Conservation (phyloP, 2,113 vertebrate species). For the Mellivora capensis region DNA sequence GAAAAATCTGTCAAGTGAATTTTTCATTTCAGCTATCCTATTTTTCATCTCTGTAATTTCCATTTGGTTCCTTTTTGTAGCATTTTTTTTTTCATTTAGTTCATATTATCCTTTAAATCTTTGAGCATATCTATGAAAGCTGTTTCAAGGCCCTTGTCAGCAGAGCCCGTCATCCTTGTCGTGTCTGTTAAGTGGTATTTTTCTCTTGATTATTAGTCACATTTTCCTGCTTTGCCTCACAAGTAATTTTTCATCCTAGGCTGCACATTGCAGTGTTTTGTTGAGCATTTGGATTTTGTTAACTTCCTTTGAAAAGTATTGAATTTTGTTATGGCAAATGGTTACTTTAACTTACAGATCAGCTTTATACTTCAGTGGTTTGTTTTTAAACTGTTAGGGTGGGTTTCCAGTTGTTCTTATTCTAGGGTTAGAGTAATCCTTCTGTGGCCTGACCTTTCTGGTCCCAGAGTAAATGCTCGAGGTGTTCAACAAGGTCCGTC, state of each 20-base stretch:
- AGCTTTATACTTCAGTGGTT: neutral
- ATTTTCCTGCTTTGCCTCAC: neutral
- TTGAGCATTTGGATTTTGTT: neutral
- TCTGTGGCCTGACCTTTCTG: neutral
- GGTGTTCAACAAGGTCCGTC: neutral
- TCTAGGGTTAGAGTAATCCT: neutral
- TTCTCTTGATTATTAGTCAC: neutral
- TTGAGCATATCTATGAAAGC: neutral
- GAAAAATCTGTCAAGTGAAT: neutral
- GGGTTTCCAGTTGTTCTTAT: neutral
- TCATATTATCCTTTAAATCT: neutral
- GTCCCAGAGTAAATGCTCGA: neutral
- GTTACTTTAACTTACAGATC: neutral
- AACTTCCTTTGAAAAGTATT: neutral
- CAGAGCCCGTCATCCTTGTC: neutral
- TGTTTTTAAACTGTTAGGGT: neutral
- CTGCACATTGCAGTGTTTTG: neutral
- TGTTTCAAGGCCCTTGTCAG: neutral
- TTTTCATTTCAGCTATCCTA: neutral
- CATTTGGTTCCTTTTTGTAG: neutral
- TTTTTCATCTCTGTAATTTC: neutral
- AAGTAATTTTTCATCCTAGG: neutral
- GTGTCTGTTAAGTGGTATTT: neutral
- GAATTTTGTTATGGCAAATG: neutral
- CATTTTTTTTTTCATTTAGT: neutral